phyloP scores from a whole-genome alignment of 2,113 vertebrate genomes.

The Nycticorax nycticorax region DNA sequence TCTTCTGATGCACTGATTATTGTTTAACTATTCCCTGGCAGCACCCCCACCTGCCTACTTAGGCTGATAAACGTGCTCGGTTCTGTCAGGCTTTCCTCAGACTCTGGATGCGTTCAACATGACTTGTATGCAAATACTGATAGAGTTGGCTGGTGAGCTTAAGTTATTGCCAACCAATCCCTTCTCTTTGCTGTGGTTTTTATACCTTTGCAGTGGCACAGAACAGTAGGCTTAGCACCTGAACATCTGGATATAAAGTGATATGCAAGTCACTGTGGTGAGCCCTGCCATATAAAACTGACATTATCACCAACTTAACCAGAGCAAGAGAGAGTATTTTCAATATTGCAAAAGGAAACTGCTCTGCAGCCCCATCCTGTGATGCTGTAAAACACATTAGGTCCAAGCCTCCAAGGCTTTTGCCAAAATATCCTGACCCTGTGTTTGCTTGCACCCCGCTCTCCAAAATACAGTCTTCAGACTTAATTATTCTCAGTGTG shows the following conservation, averaged over 20 bases:
- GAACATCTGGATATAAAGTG: constrained; percentile 21
- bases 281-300: background rate
- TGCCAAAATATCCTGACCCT: background rate
- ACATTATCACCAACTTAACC: background rate
- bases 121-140: constrained; percentile 4
- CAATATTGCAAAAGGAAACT: background rate
- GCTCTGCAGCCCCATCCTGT: background rate
- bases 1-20: background rate
- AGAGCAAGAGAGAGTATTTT: background rate
- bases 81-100: background rate
- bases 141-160: background rate
- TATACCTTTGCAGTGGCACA: background rate
- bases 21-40: background rate
- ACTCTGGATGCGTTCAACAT: background rate
- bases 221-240: background rate
- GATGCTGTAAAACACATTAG: background rate
- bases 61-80: background rate
- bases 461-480: background rate
- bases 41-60: background rate
- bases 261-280: background rate
- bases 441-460: background rate
- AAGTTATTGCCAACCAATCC: background rate
- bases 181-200: background rate
- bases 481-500: background rate
- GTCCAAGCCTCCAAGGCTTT: background rate